Base-by-base conservation (phyloP, 2,797 vertebrate species). In the Danio albolineatus region DNA sequence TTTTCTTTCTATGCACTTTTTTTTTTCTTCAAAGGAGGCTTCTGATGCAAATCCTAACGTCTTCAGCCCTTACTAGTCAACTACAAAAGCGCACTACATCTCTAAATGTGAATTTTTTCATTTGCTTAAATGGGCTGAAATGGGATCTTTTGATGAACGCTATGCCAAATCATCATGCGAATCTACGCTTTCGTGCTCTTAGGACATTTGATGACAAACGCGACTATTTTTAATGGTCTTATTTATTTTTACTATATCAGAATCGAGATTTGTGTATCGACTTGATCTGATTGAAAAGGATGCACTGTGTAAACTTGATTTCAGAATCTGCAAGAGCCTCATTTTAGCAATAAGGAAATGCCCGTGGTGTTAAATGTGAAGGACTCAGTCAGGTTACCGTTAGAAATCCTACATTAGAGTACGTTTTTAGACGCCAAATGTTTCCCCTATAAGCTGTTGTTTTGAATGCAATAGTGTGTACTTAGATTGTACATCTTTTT, bases 241-340 rank as follows among this genome's bases (percentile, higher is more conserved):
- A 79, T 79, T 79, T 79, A 79, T 79, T 79, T 79, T 65, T 79
- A 79, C 56, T 73, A 71, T 72, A 56, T 54, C 67, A 46, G 19
- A 10, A 28, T 61, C 51, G 64, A 70, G 56, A 78, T 61, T n/a
- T 44, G 36, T 79, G 67, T 64, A 72, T 61, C n/a, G 21, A 36
- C 19, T 13, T 64, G 39, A 65, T 79, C 49, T 51, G 10, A 73
- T 13, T 79, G 44, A 60, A 69, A 28, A 36, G 2, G 17, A 53
- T 62, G 69, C 60, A 79, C 78, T 73, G 69, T 73, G 69, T 46
- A 21, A 56, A 65, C 57, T 44, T 36, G 9, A 59, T 67, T 67
- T 43, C 4, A 10, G 4, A 64, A 76, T 75, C 73, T 14, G n/a
- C 39, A 59, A 41, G 53, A 78, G 44, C 66, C 54, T 78, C 44